Conservation (phyloP, 2,113 vertebrate genomes). For the Bettongia penicillata region DNA sequence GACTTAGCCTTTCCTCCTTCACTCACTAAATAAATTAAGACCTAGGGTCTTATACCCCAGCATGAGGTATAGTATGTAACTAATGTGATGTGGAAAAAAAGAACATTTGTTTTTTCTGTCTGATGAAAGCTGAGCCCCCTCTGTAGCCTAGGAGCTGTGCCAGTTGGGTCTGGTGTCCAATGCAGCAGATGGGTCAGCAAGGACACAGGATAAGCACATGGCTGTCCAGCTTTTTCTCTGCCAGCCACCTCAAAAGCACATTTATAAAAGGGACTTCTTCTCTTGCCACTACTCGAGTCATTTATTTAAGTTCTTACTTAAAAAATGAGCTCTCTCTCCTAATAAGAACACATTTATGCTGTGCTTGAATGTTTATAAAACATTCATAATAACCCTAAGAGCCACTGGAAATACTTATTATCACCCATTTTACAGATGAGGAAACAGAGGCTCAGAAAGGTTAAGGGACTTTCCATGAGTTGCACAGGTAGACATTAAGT, state of each 20-base stretch:
- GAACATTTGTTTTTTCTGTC: constrained; percentile 47
- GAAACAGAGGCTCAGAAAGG: not conserved
- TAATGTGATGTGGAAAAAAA: not conserved
- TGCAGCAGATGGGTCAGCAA: constrained; percentile 60
- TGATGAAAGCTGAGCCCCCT: constrained; percentile 43
- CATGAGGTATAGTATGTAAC: not conserved
- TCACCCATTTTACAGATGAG: not conserved
- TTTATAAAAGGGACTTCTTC: not conserved
- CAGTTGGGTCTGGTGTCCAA: not conserved
- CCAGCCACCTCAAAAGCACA: constrained; percentile 16
- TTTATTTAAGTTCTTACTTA: not conserved
- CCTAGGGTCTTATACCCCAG: not conserved
- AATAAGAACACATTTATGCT: not conserved
- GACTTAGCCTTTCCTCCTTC: not conserved
- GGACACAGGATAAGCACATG: not conserved
- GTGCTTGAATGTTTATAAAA: not conserved
- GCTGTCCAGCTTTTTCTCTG: constrained; percentile 47
- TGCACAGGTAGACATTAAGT: not conserved
- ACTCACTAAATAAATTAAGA: not conserved
- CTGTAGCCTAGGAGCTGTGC: constrained; percentile 20
- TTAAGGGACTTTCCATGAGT: not conserved
- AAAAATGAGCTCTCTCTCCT: not conserved
- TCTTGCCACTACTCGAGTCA: not conserved
- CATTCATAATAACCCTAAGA: not conserved
- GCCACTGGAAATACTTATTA: not conserved